Base-by-base conservation (phyloP, 2,797 vertebrate genomes). In the Lycodopsis pacificus region DNA sequence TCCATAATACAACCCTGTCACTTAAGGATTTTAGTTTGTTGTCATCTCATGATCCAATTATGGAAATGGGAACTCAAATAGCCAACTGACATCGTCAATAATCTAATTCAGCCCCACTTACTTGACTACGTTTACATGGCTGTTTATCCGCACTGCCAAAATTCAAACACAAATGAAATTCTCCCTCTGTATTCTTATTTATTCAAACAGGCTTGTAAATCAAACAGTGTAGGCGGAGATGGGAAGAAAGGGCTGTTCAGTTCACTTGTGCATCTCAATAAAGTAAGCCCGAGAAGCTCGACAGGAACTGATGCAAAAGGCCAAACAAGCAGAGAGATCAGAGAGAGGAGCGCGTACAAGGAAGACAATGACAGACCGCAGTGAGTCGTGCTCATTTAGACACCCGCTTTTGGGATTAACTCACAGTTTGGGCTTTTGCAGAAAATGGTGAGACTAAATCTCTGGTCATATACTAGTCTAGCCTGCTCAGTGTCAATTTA, bases 301-400 rank as follows among this genome's bases (percentile, higher is more conserved):
- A 57, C 58, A 42, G 68, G 71, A 77, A 71, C 68, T 73, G 68
- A 72, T 67, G 73, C 67, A 69, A 76, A 74, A 53, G 73, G 46
- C 12, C 62, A 70, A 81, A 85, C 72, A 76, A 64, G 58, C 15
- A 57, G 48, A 71, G 20, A 59, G 57, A 81, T 84, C 69, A 74
- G 46, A 38, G 61, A 71, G 20, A 25, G 30, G 49, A 38, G 54
- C 10, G 11, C 25, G 73, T 20, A 74, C 13, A 30, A 38, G 27
- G 54, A 67, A 62, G 48, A 71, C 32, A 32, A 17, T 19, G 65
- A 61, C 66, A 65, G 46, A 48, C 38, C 64, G 51, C 63, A 32
- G 20, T 3, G 12, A 22, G 61, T 4, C 5, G 30, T 53, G 44
- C 40, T 80, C 53, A 63, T 15, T 77, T 14, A 70, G 54, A 82